Base-by-base conservation (phyloP, 37 sponge, comb jelly and placozoan species). In the Geodia barretti region DNA sequence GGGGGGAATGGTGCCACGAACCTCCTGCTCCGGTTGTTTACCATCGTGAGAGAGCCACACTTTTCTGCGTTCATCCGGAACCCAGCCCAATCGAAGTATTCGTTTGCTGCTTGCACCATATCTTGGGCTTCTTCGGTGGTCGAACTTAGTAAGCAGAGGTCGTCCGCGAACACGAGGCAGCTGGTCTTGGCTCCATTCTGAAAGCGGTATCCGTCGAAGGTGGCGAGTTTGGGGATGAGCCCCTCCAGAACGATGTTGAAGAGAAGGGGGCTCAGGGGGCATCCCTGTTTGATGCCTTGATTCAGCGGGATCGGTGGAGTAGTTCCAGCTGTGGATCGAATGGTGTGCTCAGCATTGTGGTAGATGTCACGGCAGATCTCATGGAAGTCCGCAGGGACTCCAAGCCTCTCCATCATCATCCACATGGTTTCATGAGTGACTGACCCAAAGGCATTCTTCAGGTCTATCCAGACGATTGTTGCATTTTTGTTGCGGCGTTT, bases 391-490 rank as follows among this genome's bases (percentile, higher is more conserved):
- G 30, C 60, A 7, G 79, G 35, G 3, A 79, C 62, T 8, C 60
- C 68, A 19, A 76, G 54, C 0, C 75, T 5, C 3, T 1, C 23
- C 80, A 86, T 62, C 87, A 79, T 73, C 1, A 11, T 1, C 59
- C 54, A 79, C 2, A 86, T 30, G 66, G 21, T 17, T 25, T 59
- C 37, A 39, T 78, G 74, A 21, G 80, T 71, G 43, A 86, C 75
- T 0, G 77, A 78, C 9, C 78, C 78, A 25, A 78, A 78, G 47
- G 67, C 78, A 41, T 78, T 78, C 40, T 78, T 72, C 29, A 86
- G 75, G 76, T 86, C 87, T 0, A 86, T 25, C 87, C 87, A 86
- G 38, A 64, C 74, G 29, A 78, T 26, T 25, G 38, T 3, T 19
- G 72, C 32, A n/a, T 86, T 54, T 39, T 38, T 79, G 36, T 35